Base-by-base conservation (phyloP, 2,888 invertebrate species). In the Lissonota sp. region DNA sequence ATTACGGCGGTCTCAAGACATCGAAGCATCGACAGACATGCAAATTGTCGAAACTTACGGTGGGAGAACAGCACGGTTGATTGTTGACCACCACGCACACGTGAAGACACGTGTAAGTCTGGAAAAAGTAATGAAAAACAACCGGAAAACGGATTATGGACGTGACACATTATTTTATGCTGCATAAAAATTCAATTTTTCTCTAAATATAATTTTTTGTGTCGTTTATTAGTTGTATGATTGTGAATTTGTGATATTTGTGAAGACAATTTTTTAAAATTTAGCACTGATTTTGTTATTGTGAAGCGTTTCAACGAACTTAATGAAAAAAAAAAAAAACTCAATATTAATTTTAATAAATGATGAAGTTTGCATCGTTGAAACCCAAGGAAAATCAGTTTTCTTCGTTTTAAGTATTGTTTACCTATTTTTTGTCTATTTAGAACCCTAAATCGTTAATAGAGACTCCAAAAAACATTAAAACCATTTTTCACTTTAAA, bases 31-130 rank as follows among this genome's bases (percentile, higher is more conserved):
- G 71, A 60, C 42, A 63, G 55, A 39, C 74, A 66, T 82, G 74
- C 74, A 49, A n/a, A 42, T 51, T 16, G 66, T 26, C 63, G 16
- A 77, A 86, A 95, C 95, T 96, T 95, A 96, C 96, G 89, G 95
- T 94, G 89, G 96, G 96, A 85, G 96, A 96, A 94, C 97, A 97
- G 95, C 97, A 97, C 87, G 96, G 96, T 89, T 95, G 95, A 93
- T 96, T 96, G 95, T 96, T 97, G 94, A 96, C 95, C 91, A 95
- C 93, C 91, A 97, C 96, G 94, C 97, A 97, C 93, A 97, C 97
- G 94, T 97, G 97, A 87, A 97, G 95, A 92, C 97, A 96, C 90
- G 97, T 97, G 94, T 97, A 97, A 86, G 96, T 97, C 97, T 97
- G 97, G 93, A 91, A 91, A 90, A 86, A 84, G 86, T 39, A 94